Base-by-base conservation (phyloP, 2,113 vertebrate genomes). In the Oostethus manadensis region DNA sequence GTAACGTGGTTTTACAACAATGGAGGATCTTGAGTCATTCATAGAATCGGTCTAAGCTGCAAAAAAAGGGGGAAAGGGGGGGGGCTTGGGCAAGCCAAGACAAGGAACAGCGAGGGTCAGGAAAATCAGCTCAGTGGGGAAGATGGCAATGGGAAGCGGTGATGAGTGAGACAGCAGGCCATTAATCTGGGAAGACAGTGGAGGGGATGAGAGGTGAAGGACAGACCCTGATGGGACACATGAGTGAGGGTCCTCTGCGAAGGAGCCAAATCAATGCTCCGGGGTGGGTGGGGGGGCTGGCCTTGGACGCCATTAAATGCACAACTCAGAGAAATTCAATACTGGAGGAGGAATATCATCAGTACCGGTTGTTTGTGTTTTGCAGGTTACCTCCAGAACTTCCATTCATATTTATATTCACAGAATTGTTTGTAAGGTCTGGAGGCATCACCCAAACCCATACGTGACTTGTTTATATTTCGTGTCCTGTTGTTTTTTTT, bases 351-450 rank as follows among this genome's bases (percentile, higher is more conserved):
- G 21, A 20, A 38, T 38, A 9, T 38, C 35, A 38, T 9, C 35
- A 38, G 35, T 38, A 10, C 2, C 1, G 35, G 9, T 38, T 38
- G 35, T 38, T 38, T 38, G 1, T 38, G 2, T 38, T 10, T 8
- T 38, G 35, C 35, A 8, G 35, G 10, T 38, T 38, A 38, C 35
- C n/a, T n/a, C n/a, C n/a, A n/a, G n/a, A n/a, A n/a, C n/a, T n/a
- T n/a, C n/a, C n/a, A n/a, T n/a, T n/a, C 14, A 14, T 40, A 70
- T 76, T 64, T 51, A 79, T 76, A 73, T 78, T 69, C 72, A 49
- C 4, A 77, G 69, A 44, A 53, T n/a, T 13, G 54, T 56, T 51
- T 46, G 16, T 51, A 55, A 51, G 63, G 57, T 64, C 68, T 68
- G 59, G 58, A 49, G 4, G 1, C 45, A 3, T 46, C 17, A 16